Evolutionary conservation across 2,113 vertebrate genomes (phyloP).

Genomic region (Otus sunia): DNA sequence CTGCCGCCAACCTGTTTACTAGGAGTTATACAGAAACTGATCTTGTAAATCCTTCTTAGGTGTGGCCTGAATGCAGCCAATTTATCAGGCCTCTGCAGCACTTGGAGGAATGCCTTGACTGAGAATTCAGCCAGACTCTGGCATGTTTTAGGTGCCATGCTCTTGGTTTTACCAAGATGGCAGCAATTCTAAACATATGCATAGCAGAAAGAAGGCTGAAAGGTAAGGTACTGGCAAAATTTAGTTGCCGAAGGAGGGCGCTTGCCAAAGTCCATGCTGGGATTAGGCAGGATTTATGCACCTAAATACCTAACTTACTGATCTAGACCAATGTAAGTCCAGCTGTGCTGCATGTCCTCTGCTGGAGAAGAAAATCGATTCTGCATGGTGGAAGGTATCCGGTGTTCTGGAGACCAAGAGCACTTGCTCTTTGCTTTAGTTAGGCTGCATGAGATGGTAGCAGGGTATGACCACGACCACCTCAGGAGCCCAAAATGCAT

Average conservation of each 20-base stretch:
- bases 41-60: background rate
- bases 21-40: background rate
- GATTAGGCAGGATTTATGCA: background rate
- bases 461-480: background rate
- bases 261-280: background rate
- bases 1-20: background rate
- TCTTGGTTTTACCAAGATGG: background rate
- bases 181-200: background rate
- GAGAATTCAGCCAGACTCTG: background rate
- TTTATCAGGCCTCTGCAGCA: background rate
- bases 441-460: background rate
- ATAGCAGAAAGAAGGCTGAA: background rate
- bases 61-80: accelerated
- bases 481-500: background rate
- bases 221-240: background rate
- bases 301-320: background rate
- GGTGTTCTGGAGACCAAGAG: background rate
- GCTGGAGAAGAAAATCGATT: background rate
- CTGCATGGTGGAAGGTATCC: background rate
- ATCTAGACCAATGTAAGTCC: background rate
- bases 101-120: background rate
- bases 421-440: background rate
- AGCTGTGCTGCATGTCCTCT: background rate
- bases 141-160: accelerated
- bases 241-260: background rate